Base-by-base conservation (phyloP, 2,113 vertebrate genomes). In the Gambusia holbrooki region DNA sequence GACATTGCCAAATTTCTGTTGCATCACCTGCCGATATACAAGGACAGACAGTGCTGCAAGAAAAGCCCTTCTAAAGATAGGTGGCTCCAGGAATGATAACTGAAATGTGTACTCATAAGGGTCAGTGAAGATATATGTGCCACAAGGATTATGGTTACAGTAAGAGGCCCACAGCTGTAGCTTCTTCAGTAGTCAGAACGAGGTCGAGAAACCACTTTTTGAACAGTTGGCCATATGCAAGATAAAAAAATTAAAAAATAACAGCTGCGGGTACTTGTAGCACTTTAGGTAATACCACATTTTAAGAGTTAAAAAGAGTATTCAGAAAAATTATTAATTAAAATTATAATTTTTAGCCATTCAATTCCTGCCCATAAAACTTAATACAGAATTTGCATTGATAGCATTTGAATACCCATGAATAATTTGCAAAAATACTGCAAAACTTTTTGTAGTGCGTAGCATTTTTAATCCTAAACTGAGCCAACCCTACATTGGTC, bases 81-180 rank as follows among this genome's bases (percentile, higher is more conserved):
- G 87, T 66, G 74, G 61, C 70, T 82, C 45, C 77, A 74, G 83
- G 89, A 92, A 92, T 87, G 87, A 90, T 86, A 89, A 88, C 86
- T 87, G 88, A 90, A 90, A 92, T 81, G 82, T 85, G 83, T 81
- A 83, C 86, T 90, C 79, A 45, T 76, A 35, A 66, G 83, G 74
- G 73, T 81, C 86, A 87, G 74, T 82, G 79, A 85, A 89, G 87
- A 93, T 92, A 85, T 87, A 89, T 82, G 81, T 83, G 79, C 87
- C 84, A 80, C 81, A 54, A 80, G 88, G 89, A 90, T 91, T 90
- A 89, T 64, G 40, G 84, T 91, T 91, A 91, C 89, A 90, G 84
- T 90, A 82, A 88, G 84, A 85, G 78, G 70, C 79, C 71, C 83
- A 82, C 93, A 93, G 92, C 92, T 91, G 91, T 82, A 92, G 83